These are phyloP conservation scores for Caenorhabditis inopinata DNA, from an alignment of 1,140 invertebrate species.

Conservation along the genomic window DNA sequence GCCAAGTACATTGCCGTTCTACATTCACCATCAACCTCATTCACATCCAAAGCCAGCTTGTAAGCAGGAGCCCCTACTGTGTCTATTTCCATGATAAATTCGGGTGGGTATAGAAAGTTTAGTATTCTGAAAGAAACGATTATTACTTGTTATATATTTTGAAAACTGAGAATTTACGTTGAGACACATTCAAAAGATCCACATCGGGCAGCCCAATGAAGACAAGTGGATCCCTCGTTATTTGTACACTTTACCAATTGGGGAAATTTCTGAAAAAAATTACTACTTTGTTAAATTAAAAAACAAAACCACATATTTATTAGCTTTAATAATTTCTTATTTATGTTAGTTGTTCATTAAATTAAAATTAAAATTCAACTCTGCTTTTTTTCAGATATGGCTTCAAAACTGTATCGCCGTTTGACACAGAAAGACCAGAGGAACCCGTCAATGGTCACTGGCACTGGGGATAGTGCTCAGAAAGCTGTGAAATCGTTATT, in stretches of 20 bases:
- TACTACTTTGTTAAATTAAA: no score
- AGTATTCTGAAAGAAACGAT: constrained; percentile 50
- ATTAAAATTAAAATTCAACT: no score
- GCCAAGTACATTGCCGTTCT: constrained; percentile 86
- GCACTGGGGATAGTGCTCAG: no score
- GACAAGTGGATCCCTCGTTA: constrained; percentile 85
- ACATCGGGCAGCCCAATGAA: constrained; percentile 87
- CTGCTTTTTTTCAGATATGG: no score
- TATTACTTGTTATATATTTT: not conserved
- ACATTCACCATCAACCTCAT: constrained; percentile 82
- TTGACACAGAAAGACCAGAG: no score
- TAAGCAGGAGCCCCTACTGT: constrained; percentile 75
- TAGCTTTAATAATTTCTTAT: no score
- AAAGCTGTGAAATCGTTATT: not conserved
- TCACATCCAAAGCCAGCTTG: constrained; percentile 83
- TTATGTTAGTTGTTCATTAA: no score
- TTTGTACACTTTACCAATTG: constrained; percentile 75
- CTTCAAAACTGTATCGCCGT: no score
- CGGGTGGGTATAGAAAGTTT: constrained; percentile 67
- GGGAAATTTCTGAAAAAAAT: constrained; percentile 72
- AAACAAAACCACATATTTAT: no score
- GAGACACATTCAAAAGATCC: constrained; percentile 73
- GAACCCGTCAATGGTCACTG: no score
- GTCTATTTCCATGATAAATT: constrained; percentile 76
- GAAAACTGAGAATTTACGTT: constrained; percentile 36